Percentiles rank a stretch among this genome's conserved stretches.
These are phyloP conservation scores for Crocidura indochinensis DNA, from an alignment of 2,797 vertebrate species.

Conservation along the genomic window DNA sequence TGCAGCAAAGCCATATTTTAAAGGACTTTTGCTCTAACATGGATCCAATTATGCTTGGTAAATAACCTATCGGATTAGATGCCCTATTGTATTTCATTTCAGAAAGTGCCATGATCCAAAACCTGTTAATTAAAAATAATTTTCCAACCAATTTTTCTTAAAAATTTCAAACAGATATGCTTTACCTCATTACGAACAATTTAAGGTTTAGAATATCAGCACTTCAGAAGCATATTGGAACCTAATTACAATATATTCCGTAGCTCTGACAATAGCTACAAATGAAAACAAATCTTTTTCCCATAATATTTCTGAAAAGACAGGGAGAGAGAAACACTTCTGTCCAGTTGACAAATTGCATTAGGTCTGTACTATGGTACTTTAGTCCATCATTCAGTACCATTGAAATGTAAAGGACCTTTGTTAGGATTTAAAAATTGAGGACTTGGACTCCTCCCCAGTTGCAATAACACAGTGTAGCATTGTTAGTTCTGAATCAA, in stretches of 20 bases:
- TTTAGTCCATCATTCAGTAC: conserved; percentile 82
- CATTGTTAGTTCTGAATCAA: conserved; percentile 86
- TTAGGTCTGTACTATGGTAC: conserved; percentile 65
- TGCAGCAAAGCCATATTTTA: conserved; percentile 60
- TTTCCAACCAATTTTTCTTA: conserved; percentile 71
- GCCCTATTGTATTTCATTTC: conserved; percentile 80
- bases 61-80: conserved; percentile 78
- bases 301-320: conserved; percentile 71
- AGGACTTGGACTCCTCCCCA: conserved; percentile 83
- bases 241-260: conserved; percentile 76
- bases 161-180: conserved; percentile 69
- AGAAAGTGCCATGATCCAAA: conserved; percentile 75
- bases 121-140: conserved; percentile 82
- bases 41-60: conserved; percentile 80
- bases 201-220: conserved; percentile 70
- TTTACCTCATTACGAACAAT: conserved; percentile 71
- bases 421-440: conserved; percentile 86
- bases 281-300: conserved; percentile 75
- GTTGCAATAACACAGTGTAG: conserved; percentile 87
- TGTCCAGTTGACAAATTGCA: conserved; percentile 81
- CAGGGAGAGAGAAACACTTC: conserved; percentile 77
- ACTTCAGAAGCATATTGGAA: conserved; percentile 58
- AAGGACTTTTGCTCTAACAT: conserved; percentile 63
- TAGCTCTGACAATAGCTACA: conserved; percentile 67
- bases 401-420: conserved; percentile 86